Evolutionary conservation across 2,888 invertebrate species (phyloP), one percentile per base, ranked within the genome.

Genomic region (Platerodrilus igneus): DNA sequence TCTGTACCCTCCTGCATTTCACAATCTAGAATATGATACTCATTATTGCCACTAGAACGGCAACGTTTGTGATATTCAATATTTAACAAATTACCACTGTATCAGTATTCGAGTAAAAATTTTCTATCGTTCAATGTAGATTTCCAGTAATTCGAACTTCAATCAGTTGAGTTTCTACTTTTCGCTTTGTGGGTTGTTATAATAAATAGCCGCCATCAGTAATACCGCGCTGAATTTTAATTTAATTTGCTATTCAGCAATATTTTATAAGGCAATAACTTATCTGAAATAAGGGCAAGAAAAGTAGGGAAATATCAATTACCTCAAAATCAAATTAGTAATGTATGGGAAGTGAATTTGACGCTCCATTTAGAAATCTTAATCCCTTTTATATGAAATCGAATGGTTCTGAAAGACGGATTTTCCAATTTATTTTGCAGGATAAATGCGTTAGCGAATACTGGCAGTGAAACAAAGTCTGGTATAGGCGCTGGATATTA

Each of bases 1-100:
- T 33, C 37, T 34, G 38, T 39, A 41, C 39, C 40, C 32, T 40
- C 32, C 17, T 22, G 13, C 35, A 40, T 37, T 35, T 39, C 23
- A 36, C 36, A 9, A 20, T 20, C 9, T 20, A 20, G 9, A 20
- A n/a, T 20, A 20, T 5, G 8, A 20, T 20, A 3, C 8, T 20
- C 3, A 20, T 20, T 20, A 20, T 20, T 3, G 9, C 9, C 9
- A 20, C 9, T 8, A 20, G 6, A 8, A 20, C 9, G 10, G 6
- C 14, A 14, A 3, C 13, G 13, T n/a, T 14, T 5, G 6, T 5
- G 3, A 8, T 25, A 11, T 17, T 8, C 10, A n/a, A 17, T 15
- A 16, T 14, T 28, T 28, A 16, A 18, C 28, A 28, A 28, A 10
- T 14, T 28, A 17, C 16, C 4, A 4, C 18, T n/a, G n/a, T n/a